Evolutionary conservation across 2,888 invertebrate species (phyloP).

Genomic region (Acleris laterana): DNA sequence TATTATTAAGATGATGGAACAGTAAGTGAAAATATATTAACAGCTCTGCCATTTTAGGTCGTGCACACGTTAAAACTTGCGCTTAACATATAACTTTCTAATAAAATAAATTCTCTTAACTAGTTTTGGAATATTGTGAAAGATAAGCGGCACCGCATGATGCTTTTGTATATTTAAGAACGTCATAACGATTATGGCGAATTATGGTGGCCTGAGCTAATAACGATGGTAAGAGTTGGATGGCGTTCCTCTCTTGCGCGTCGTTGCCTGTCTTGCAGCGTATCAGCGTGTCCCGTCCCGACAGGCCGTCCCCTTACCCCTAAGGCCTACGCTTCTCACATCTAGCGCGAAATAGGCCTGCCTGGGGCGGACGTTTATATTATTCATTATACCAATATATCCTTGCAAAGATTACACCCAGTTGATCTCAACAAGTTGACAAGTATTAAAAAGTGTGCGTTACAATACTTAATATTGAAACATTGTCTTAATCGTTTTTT

Average conservation of each 20-base stretch:
- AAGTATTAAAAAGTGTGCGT: slow-evolving; percentile 1
- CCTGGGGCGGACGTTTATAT: slow-evolving; percentile 5
- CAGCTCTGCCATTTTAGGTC: slow-evolving; percentile 18
- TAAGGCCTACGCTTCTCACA: slow-evolving; percentile 8
- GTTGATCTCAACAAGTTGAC: background rate
- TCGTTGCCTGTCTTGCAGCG: background rate
- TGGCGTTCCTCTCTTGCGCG: background rate
- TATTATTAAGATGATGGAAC: slow-evolving; percentile 7
- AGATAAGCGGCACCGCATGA: slow-evolving; percentile 22
- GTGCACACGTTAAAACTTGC: slow-evolving; percentile 5
- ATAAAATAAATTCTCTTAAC: background rate
- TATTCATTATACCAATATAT: background rate
- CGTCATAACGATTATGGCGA: slow-evolving; percentile 33
- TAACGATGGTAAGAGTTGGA: background rate
- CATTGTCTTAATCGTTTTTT: background rate
- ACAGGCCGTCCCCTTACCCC: slow-evolving; percentile 8
- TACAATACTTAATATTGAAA: slow-evolving; percentile 10
- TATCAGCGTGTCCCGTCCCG: background rate
- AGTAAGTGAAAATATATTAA: slow-evolving; percentile 4
- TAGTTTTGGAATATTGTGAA: background rate
- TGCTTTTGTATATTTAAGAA: slow-evolving; percentile 19
- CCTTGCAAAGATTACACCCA: slow-evolving; percentile 1
- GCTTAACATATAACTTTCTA: background rate
- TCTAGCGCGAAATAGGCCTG: slow-evolving; percentile 28
- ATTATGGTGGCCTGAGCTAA: slow-evolving; percentile 23